These are phyloP conservation scores for Heliconius sara DNA, from an alignment of 2,888 invertebrate genomes.

Conservation along the genomic window DNA sequence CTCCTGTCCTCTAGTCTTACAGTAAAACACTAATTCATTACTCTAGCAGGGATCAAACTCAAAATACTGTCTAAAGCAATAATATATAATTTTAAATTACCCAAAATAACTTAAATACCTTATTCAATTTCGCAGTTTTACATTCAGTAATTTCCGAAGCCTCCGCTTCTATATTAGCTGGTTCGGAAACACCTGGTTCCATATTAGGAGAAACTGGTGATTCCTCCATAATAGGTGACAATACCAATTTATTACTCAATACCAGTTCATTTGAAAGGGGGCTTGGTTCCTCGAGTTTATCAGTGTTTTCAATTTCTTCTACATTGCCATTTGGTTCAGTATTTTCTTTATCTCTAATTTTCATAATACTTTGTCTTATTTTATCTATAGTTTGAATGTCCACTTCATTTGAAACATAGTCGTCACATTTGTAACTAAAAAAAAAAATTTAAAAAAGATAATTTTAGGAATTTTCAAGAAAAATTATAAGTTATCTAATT, in stretches of 20 bases:
- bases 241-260: conserved; percentile 38
- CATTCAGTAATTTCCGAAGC: conserved; percentile 60
- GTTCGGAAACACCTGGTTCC: conserved; percentile 56
- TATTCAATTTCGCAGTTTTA: conserved; percentile 63
- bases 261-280: conserved; percentile 49
- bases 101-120: conserved; percentile 55
- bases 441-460: not conserved
- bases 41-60: no score
- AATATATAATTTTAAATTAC: not conserved
- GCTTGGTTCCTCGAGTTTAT: conserved; percentile 46
- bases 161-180: conserved; percentile 49
- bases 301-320: conserved; percentile 60
- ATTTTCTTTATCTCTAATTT: conserved; percentile 56
- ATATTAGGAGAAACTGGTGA: conserved; percentile 51
- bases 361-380: conserved; percentile 81
- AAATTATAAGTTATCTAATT: no score
- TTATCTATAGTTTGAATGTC: conserved; percentile 82
- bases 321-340: conserved; percentile 54
- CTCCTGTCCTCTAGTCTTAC: not conserved
- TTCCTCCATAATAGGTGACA: conserved; percentile 52
- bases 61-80: not conserved
- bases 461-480: no score
- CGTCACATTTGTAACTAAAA: conserved; percentile 91
- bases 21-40: no score
- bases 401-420: conserved; percentile 89